A percentile compares a stretch with the other conserved stretches of the same genome.
Conservation (phyloP, 2,113 vertebrate genomes). For the Gymnogyps californianus region DNA sequence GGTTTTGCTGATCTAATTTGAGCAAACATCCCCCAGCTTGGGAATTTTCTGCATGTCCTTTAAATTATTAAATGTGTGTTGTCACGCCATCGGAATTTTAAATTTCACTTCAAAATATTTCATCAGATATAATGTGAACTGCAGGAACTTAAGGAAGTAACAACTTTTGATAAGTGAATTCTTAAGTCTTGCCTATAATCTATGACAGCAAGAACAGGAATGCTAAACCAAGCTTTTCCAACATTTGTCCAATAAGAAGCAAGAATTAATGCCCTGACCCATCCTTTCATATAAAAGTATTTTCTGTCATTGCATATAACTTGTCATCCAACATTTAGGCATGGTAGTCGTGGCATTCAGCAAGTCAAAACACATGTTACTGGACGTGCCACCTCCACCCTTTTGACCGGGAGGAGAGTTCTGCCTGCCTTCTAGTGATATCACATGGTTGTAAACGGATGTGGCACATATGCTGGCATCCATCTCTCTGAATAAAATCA, state of each 20-base stretch:
- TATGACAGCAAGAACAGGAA: background rate
- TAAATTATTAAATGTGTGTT: slow-evolving; percentile 50
- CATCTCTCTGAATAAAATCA: background rate
- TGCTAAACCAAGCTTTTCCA: background rate
- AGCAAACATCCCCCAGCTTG: slow-evolving; percentile 33
- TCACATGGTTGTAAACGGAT: background rate
- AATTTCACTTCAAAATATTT: slow-evolving; percentile 32
- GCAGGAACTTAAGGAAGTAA: slow-evolving; percentile 2
- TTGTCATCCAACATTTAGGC: background rate
- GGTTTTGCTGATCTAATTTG: slow-evolving; percentile 59
- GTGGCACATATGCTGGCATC: background rate
- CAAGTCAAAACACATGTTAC: background rate
- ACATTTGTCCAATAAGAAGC: background rate
- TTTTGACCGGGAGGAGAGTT: background rate
- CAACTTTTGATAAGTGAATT: background rate
- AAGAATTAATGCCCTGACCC: background rate
- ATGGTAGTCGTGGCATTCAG: background rate
- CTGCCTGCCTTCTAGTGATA: background rate
- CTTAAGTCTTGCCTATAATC: background rate
- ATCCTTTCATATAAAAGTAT: background rate
- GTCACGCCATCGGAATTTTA: slow-evolving; percentile 7
- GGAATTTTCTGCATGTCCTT: slow-evolving; percentile 24
- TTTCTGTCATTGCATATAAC: background rate
- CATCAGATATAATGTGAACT: background rate
- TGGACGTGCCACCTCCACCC: background rate